Percentiles rank a stretch among this genome's conserved stretches.
phyloP scores from a whole-genome alignment of 2,113 vertebrate species.

The Scartelaos histophorus region DNA sequence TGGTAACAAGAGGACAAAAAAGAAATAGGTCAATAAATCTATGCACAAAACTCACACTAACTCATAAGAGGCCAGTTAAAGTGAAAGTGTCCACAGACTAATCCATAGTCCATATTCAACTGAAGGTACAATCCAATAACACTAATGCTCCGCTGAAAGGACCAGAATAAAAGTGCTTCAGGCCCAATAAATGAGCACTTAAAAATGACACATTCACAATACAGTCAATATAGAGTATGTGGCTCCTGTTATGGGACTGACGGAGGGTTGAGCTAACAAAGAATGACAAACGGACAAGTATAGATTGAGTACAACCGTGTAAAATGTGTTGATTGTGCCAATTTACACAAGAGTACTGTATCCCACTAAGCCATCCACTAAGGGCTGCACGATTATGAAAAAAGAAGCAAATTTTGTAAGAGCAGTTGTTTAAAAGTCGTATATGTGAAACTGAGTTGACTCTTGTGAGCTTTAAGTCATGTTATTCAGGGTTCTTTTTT shows the following conservation, averaged over 20 bases:
- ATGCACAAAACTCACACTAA: conserved; percentile 4
- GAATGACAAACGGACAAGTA: not conserved
- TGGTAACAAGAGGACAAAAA: not conserved
- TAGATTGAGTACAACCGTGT: not conserved
- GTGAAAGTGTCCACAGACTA: conserved; percentile 13
- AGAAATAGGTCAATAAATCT: conserved; percentile 16
- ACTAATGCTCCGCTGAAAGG: conserved; percentile 31
- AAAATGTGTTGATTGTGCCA: not conserved
- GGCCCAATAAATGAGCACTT: conserved; percentile 10
- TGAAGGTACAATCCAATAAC: conserved; percentile 25
- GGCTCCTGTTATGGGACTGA: not conserved
- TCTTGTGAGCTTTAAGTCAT: too few relatives aligned
- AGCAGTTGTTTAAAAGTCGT: too few relatives aligned
- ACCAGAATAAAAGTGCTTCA: conserved; percentile 12
- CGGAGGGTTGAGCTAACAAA: not conserved
- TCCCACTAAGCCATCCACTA: not conserved
- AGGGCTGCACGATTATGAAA: too few relatives aligned
- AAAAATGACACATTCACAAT: conserved; percentile 10
- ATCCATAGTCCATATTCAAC: conserved; percentile 39
- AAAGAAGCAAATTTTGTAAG: too few relatives aligned
- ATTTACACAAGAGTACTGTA: not conserved
- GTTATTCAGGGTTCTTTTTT: too few relatives aligned
- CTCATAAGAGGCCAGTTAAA: conserved; percentile 26
- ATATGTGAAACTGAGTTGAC: too few relatives aligned
- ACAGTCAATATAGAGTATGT: conserved; percentile 11